Evolutionary conservation across 2,888 invertebrate genomes (phyloP).

Genomic region (Lypha dubia): DNA sequence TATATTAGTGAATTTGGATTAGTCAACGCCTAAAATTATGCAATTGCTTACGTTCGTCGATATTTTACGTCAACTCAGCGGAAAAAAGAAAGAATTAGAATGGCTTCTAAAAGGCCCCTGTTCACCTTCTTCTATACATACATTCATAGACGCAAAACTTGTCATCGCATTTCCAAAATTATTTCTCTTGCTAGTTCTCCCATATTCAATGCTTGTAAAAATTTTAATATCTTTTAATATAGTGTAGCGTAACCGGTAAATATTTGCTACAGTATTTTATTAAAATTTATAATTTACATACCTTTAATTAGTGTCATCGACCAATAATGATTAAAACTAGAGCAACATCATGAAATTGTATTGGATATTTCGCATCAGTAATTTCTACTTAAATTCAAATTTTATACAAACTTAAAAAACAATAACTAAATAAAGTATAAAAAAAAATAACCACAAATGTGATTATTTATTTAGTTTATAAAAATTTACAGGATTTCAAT

Average conservation of each 20-base stretch:
- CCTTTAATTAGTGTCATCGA: conserved; percentile 30
- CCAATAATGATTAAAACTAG: background rate
- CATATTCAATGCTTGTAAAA: too few species aligned
- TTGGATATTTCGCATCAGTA: background rate
- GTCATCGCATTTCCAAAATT: too few species aligned
- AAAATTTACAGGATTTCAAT: conserved; percentile 55
- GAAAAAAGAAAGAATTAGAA: too few species aligned
- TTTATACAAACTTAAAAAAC: background rate
- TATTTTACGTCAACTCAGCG: too few species aligned
- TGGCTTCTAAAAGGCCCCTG: too few species aligned
- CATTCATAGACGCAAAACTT: too few species aligned
- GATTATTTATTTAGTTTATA: conserved; percentile 50
- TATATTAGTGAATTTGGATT: background rate
- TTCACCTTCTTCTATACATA: too few species aligned
- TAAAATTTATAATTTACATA: background rate
- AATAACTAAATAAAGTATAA: background rate
- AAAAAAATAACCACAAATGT: conserved; percentile 14
- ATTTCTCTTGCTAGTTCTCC: too few species aligned
- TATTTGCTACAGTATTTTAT: background rate
- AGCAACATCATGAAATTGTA: background rate
- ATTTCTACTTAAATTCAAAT: background rate
- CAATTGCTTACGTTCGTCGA: background rate
- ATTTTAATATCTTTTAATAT: too few species aligned
- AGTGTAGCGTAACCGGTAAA: background rate
- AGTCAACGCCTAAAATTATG: background rate